Evolutionary conservation across 2,888 invertebrate species (phyloP), one percentile per base, ranked within the genome.

Genomic region (Idaea aversata): DNA sequence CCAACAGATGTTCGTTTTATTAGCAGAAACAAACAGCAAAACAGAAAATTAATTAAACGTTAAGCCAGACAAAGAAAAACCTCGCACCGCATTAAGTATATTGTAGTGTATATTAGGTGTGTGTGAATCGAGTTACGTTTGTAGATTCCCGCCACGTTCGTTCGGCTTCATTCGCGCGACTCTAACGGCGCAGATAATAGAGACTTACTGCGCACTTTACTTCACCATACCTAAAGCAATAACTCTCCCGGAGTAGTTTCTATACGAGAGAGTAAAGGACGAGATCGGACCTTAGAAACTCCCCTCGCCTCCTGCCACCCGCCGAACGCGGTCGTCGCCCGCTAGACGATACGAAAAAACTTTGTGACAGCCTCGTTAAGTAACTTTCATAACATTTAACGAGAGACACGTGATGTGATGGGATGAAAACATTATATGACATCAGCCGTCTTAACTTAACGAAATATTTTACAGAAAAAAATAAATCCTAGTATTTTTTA

Each of bases 191-290:
- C 79, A 88, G 90, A 91, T 91, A 91, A 91, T 91, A 88, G 89
- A 91, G 91, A 91, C 90, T 91, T 92, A 91, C 90, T 87, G 90
- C 88, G 87, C 88, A 88, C 90, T 92, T 91, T 89, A 91, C 88
- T 88, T 77, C 82, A 73, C 86, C 81, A 87, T 88, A 89, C 88
- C 86, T 87, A 88, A 81, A 84, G 87, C 86, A 85, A 90, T 91
- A 90, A 91, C 81, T 89, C 86, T 84, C 77, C 61, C 75, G 68
- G 82, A 84, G 86, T 86, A 90, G 87, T 88, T 89, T 83, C 79
- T 83, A 83, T 80, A 77, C 80, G 81, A 79, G n/a, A n/a, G n/a
- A n/a, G n/a, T n/a, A n/a, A n/a, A n/a, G 63, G 65, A 62, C 65
- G 16, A 68, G 66, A 67, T 67, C 70, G 59, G 25, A 34, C 67